phyloP scores from a whole-genome alignment of 2,113 vertebrate genomes.

The Capreolus pygargus region DNA sequence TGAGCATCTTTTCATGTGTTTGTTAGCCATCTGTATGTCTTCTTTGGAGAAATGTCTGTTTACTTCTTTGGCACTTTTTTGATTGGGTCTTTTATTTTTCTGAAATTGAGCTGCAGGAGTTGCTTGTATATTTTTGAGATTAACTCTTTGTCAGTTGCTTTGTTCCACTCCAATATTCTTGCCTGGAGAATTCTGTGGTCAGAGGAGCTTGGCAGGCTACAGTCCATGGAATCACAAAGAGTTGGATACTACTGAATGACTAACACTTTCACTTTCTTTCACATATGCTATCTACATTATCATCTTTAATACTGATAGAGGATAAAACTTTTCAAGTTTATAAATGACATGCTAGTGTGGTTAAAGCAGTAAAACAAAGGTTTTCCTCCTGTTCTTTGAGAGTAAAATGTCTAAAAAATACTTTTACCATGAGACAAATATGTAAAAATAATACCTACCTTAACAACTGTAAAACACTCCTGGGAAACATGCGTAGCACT shows the following conservation, averaged over 20 bases:
- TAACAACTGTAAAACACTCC: slow-evolving; percentile 51
- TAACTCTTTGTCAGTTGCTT: neutral
- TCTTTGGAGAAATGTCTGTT: neutral
- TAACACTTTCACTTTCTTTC: neutral
- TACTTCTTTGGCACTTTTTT: neutral
- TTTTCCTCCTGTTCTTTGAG: neutral
- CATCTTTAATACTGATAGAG: neutral
- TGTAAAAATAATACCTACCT: slow-evolving; percentile 38
- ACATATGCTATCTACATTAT: neutral
- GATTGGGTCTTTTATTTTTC: neutral
- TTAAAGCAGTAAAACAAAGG: neutral
- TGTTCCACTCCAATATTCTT: neutral
- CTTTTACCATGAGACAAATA: neutral
- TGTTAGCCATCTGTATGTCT: neutral
- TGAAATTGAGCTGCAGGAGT: neutral
- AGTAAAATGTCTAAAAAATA: slow-evolving; percentile 13
- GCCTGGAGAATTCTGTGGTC: neutral
- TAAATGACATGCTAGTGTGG: neutral
- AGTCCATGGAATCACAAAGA: neutral
- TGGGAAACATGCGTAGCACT: slow-evolving; percentile 50
- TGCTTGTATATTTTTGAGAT: neutral
- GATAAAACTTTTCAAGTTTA: neutral
- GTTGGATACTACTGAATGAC: neutral
- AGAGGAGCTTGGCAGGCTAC: neutral
- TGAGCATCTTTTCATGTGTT: neutral